Conservation (phyloP, 2,113 vertebrate genomes). For the Corythornis madagascariensis region DNA sequence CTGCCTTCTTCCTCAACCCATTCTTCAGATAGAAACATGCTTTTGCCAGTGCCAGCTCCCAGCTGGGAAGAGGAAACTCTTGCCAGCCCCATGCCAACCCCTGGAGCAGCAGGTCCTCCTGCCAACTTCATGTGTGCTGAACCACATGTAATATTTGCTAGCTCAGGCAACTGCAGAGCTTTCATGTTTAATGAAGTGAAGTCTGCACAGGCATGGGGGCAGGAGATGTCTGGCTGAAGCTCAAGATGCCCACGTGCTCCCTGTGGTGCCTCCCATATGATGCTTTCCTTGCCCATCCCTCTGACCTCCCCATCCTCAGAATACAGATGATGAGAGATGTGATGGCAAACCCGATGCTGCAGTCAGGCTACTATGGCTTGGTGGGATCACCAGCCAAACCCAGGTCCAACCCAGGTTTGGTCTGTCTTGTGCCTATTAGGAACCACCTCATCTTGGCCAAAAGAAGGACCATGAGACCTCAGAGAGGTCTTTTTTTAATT, state of each 20-base stretch:
- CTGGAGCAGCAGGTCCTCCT: not conserved
- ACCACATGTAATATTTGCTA: not conserved
- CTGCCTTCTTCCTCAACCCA: rapidly evolving
- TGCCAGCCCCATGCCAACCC: not conserved
- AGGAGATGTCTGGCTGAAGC: not conserved
- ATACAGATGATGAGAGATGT: not conserved
- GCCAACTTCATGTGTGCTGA: not conserved
- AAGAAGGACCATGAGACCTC: not conserved
- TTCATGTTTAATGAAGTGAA: not conserved
- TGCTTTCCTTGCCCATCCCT: not conserved
- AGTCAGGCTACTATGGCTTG: not conserved
- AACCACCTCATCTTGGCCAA: not conserved
- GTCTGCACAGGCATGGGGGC: not conserved
- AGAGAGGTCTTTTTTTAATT: not conserved
- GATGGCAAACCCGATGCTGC: not conserved
- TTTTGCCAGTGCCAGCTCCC: not conserved
- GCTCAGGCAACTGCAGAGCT: not conserved
- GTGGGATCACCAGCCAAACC: rapidly evolving
- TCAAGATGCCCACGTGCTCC: not conserved
- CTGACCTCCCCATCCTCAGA: not conserved
- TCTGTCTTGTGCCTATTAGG: not conserved
- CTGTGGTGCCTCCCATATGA: not conserved
- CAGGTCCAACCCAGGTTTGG: rapidly evolving
- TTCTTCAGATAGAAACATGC: not conserved
- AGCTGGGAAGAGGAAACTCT: not conserved